Base-by-base conservation (phyloP, 2,113 vertebrate genomes). In the Morone saxatilis region DNA sequence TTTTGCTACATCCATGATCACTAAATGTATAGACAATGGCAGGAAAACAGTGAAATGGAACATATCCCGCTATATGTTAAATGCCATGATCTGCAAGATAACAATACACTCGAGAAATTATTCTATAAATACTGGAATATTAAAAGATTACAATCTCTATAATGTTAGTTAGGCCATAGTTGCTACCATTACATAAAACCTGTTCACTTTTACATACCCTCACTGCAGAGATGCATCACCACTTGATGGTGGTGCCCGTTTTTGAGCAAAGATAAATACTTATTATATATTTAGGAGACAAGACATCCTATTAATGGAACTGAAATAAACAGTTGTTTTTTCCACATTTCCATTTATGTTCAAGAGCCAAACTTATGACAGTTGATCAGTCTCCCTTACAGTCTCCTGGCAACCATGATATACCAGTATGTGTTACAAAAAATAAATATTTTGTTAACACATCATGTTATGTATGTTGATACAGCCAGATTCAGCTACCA, bases 381-480 rank as follows among this genome's bases (percentile, higher is more conserved):
- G 71, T 7, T 40, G 22, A 73, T 48, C 40, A 48, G 19, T 25
- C 10, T 48, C 65, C 36, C 17, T 70, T 25, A 48, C 50, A 73
- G 59, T 71, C 7, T 71, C 74, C 67, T 36, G 31, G 60, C 67
- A 71, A 59, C 59, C 11, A 43, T 14, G 47, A 9, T 19, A 7
- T 19, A 54, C 16, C n/a, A 38, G 8, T 62, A 53, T 51, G 31
- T 31, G 38, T 20, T 16, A 12, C 17, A 63, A 9, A 48, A 40
- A 8, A 38, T 14, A 14, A 4, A 36, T 25, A 11, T 40, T 43
- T 40, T 16, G 12, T 43, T 6, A 67, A 10, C 16, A 51, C 19
- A 53, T 38, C 11, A 5, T 59, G 6, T 67, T 36, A 56, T 13
- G 12, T 25, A 5, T 57, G 31, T 41, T 25, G 40, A 38, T 65